These are phyloP conservation scores for Apistogramma diplotaenia DNA, from an alignment of 2,113 vertebrate genomes.

Conservation along the genomic window DNA sequence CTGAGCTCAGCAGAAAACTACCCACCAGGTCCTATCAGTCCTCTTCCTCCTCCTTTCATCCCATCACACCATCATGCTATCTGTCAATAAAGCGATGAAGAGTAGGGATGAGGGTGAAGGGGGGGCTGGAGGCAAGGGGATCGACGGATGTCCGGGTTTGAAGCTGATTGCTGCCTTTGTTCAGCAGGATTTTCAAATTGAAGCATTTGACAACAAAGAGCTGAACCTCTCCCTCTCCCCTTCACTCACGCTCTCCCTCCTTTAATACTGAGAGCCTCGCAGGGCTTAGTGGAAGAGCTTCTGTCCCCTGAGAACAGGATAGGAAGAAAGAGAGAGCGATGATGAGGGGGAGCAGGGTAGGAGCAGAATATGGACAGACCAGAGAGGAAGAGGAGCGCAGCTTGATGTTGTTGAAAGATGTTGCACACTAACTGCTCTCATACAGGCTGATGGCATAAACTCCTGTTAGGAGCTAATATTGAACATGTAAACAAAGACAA, in stretches of 20 bases:
- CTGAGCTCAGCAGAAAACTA: constrained; percentile 70
- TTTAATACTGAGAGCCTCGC: background rate
- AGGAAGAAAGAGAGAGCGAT: background rate
- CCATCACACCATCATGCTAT: constrained; percentile 62
- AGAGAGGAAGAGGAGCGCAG: background rate
- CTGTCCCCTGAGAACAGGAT: constrained; percentile 1
- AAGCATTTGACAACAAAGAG: constrained; percentile 63
- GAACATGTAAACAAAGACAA: background rate
- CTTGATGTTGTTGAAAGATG: background rate
- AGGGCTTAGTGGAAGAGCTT: constrained; percentile 23
- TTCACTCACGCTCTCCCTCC: background rate
- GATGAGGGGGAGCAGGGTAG: background rate
- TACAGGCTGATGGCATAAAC: background rate
- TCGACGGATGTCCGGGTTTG: constrained; percentile 63
- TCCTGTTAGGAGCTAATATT: background rate
- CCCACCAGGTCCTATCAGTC: constrained; percentile 59
- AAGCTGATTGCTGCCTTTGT: constrained; percentile 65
- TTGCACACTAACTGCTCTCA: background rate
- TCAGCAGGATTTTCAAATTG: constrained; percentile 56
- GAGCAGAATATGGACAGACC: constrained; percentile 20
- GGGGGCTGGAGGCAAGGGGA: constrained; percentile 42
- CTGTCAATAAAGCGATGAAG: constrained; percentile 68
- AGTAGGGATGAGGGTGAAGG: background rate
- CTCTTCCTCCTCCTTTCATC: constrained; percentile 55
- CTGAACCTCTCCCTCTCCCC: background rate